These are phyloP conservation scores for Agrochola macilenta DNA, from an alignment of 2,888 invertebrate genomes.

Conservation along the genomic window DNA sequence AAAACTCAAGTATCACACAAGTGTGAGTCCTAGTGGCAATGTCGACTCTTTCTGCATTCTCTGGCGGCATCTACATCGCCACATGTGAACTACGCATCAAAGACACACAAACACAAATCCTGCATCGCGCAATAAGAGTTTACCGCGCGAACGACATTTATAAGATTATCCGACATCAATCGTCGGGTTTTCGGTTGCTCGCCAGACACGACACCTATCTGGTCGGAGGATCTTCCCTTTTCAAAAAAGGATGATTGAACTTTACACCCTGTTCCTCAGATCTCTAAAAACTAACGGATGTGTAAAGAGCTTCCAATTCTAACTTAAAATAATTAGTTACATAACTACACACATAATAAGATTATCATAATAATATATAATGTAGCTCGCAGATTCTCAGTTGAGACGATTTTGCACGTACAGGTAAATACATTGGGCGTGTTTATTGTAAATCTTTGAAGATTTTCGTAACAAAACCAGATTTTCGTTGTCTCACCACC, in stretches of 20 bases:
- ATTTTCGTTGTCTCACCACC: constrained; percentile 12
- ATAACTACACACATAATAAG: not conserved
- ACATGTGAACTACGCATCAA: no score
- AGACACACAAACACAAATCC: no score
- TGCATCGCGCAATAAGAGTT: no score
- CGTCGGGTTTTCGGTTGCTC: no score
- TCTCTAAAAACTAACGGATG: not conserved
- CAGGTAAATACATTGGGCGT: not conserved
- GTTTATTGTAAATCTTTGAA: not conserved
- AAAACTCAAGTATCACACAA: not conserved
- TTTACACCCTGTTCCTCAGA: no score
- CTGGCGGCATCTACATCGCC: no score
- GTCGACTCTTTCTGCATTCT: not conserved
- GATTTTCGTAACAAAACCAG: not conserved
- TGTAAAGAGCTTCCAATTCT: not conserved
- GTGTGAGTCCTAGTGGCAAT: not conserved
- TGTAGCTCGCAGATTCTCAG: not conserved
- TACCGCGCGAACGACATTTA: no score
- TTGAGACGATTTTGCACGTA: not conserved
- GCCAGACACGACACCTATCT: no score
- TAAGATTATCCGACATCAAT: no score
- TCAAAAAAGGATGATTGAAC: no score
- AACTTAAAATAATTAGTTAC: no score
- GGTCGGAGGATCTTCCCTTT: no score
- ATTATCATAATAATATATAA: not conserved